Evolutionary conservation across 2,797 vertebrate species (phyloP).

Genomic region (Hybognathus amarus): DNA sequence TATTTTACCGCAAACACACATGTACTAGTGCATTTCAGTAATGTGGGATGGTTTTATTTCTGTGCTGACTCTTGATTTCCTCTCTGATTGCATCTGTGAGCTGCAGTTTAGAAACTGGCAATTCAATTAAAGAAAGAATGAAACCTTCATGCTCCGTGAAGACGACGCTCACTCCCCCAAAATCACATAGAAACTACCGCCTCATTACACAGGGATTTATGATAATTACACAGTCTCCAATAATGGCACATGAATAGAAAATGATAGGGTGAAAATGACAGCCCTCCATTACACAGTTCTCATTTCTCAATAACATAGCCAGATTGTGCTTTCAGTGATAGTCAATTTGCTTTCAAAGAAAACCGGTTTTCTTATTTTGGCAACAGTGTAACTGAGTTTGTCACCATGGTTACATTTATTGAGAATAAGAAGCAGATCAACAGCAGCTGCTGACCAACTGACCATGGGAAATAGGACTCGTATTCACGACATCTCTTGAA

Average conservation of each 20-base stretch:
- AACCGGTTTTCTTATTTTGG: not conserved
- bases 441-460: not conserved
- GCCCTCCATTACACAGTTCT: not conserved
- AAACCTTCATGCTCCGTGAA: not conserved
- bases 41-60: no score
- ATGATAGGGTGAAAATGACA: not conserved
- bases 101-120: not conserved
- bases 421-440: not conserved
- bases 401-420: not conserved
- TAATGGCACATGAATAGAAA: not conserved
- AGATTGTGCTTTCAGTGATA: not conserved
- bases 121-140: constrained; percentile 7
- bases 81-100: not conserved
- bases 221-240: not conserved
- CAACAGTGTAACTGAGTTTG: not conserved
- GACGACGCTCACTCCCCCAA: not conserved
- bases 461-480: not conserved
- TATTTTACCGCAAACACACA: no score
- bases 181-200: not conserved
- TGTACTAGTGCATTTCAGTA: no score
- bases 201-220: not conserved
- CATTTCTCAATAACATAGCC: not conserved
- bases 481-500: not conserved
- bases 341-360: not conserved
- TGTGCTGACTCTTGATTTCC: not conserved